Evolutionary conservation across 2,888 invertebrate species (phyloP).

Genomic region (Drosophila greeni): DNA sequence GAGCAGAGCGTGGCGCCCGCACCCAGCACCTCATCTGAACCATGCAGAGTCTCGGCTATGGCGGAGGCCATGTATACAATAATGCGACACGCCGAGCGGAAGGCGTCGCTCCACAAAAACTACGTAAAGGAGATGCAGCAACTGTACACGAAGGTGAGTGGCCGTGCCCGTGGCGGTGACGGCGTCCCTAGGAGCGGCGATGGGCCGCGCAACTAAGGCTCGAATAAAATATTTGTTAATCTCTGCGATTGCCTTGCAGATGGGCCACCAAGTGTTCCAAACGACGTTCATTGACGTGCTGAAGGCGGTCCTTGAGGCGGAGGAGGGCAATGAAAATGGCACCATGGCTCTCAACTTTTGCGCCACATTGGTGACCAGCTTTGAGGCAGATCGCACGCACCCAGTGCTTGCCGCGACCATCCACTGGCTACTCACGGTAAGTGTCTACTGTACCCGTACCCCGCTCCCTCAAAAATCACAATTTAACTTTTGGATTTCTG

Average conservation of each 20-base stretch:
- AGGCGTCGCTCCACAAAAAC: constrained; percentile 83
- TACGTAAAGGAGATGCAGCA: constrained; percentile 83
- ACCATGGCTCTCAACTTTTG: constrained; percentile 85
- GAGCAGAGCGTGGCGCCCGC: constrained; percentile 3
- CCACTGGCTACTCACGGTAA: constrained; percentile 70
- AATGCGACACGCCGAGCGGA: constrained; percentile 83
- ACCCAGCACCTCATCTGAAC: neutral
- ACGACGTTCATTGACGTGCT: constrained; percentile 83
- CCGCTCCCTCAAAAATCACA: neutral
- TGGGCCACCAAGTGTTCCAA: constrained; percentile 75
- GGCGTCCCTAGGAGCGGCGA: neutral
- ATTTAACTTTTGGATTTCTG: neutral
- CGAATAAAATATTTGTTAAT: neutral
- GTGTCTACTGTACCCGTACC: constrained; percentile 45
- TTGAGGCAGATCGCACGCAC: constrained; percentile 80
- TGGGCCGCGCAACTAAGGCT: too few species aligned
- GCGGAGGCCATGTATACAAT: constrained; percentile 77
- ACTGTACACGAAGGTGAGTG: constrained; percentile 82
- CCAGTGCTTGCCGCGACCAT: constrained; percentile 70
- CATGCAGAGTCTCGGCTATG: neutral
- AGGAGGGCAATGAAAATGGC: constrained; percentile 84
- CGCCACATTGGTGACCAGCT: constrained; percentile 84
- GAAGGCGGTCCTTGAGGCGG: constrained; percentile 83
- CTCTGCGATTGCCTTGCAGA: neutral
- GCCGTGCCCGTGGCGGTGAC: neutral